A percentile compares a stretch with the other conserved stretches of the same genome.
Evolutionary conservation across 1,140 invertebrate genomes (phyloP).

Genomic region (Carposina sasakii): DNA sequence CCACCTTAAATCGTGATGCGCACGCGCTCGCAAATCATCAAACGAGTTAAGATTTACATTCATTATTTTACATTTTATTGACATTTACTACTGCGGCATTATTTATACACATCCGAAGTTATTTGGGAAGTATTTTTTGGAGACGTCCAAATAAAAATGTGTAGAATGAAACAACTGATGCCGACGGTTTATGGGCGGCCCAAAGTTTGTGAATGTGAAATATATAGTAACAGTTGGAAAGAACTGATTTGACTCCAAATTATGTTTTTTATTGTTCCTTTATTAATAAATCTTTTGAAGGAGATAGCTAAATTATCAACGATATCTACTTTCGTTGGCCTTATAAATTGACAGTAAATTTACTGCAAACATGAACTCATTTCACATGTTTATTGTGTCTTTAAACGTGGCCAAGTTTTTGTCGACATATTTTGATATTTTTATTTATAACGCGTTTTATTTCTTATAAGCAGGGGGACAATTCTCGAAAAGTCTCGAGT

Average conservation of each 20-base stretch:
- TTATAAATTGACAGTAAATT: no score
- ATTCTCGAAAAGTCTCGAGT: no score
- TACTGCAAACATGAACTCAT: no score
- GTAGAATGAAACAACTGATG: slow-evolving; percentile 63
- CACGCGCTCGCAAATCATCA: slow-evolving; percentile 59
- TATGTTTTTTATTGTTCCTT: slow-evolving; percentile 39
- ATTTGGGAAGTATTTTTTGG: slow-evolving; percentile 69
- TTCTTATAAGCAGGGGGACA: no score
- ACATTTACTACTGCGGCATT: slow-evolving; percentile 67
- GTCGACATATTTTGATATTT: no score
- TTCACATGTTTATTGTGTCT: no score
- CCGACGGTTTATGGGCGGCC: slow-evolving; percentile 51
- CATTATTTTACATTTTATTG: slow-evolving; percentile 72
- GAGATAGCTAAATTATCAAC: no score
- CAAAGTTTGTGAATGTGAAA: slow-evolving; percentile 66
- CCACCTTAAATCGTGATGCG: no score
- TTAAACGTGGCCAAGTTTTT: no score
- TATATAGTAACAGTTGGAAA: slow-evolving; percentile 65
- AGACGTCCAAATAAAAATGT: slow-evolving; percentile 66
- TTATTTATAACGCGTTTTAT: no score
- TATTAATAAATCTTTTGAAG: no score
- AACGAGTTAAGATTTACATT: slow-evolving; percentile 58
- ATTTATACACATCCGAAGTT: slow-evolving; percentile 63
- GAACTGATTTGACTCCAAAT: slow-evolving; percentile 46
- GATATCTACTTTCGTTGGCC: no score